Evolutionary conservation across 2,113 vertebrate species (phyloP).

Genomic region (Triplophysa dalaica): DNA sequence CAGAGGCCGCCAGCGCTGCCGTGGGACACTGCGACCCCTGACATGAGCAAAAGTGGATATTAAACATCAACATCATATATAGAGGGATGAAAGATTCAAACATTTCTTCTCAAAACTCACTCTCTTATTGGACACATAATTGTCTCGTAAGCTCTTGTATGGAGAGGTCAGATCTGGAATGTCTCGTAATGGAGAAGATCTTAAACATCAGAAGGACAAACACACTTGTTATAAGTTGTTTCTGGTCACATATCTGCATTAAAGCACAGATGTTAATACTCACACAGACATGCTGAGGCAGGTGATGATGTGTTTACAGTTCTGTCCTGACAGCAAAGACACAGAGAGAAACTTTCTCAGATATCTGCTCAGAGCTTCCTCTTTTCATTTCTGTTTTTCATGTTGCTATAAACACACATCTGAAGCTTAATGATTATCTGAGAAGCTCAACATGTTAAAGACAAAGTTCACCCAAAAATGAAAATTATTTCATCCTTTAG

Average conservation of each 20-base stretch:
- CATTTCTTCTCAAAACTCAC: constrained; percentile 52
- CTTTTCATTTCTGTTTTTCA: constrained; percentile 65
- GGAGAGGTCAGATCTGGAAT: constrained; percentile 43
- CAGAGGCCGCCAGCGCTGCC: constrained; percentile 52
- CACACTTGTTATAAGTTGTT: neutral
- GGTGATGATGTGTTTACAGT: neutral
- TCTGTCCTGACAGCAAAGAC: neutral
- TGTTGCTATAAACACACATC: constrained; percentile 4
- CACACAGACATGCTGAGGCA: neutral
- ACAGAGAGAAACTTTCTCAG: constrained; percentile 17
- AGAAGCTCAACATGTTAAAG: neutral
- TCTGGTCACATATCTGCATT: rapidly evolving
- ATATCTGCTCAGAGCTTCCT: constrained; percentile 54
- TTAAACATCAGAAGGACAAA: neutral
- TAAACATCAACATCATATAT: neutral
- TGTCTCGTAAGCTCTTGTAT: constrained; percentile 62
- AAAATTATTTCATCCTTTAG: no score
- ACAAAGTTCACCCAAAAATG: no score
- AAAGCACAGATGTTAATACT: neutral
- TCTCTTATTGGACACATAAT: constrained; percentile 56
- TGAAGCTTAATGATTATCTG: neutral
- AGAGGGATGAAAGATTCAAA: neutral
- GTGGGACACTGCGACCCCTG: constrained; percentile 58
- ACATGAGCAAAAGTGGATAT: neutral
- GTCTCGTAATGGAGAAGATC: constrained; percentile 11